A percentile compares a stretch with the other conserved stretches of the same genome.
Evolutionary conservation across 2,888 invertebrate genomes (phyloP).

Genomic region (Digitonthophagus gazella): DNA sequence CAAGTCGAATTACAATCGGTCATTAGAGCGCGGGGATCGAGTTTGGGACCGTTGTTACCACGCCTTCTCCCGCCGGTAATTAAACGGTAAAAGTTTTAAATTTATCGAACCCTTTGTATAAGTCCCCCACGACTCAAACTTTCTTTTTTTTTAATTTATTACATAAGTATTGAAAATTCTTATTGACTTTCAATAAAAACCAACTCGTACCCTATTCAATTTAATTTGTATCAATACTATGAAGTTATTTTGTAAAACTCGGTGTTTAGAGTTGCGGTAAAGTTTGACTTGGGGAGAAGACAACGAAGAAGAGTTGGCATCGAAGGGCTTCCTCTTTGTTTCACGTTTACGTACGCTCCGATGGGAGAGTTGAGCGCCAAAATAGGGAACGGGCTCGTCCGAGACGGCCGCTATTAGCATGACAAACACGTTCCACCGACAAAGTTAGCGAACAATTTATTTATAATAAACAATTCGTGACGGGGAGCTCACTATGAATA

Average conservation of each 20-base stretch:
- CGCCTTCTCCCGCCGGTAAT: constrained; percentile 7
- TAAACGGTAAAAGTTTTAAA: constrained; percentile 16
- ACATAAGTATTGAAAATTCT: too few species aligned
- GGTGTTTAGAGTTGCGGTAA: not conserved
- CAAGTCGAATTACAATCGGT: constrained; percentile 46
- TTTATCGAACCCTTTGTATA: too few species aligned
- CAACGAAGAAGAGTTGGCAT: constrained; percentile 2
- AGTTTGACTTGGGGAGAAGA: not conserved
- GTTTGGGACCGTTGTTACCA: constrained; percentile 6
- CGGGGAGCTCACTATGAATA: constrained; percentile 27
- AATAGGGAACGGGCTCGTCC: not conserved
- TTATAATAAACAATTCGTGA: constrained; percentile 32
- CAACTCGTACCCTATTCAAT: too few species aligned
- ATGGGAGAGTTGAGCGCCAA: not conserved
- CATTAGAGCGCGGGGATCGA: constrained; percentile 36
- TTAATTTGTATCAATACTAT: too few species aligned
- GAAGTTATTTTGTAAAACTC: not conserved
- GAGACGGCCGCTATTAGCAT: constrained; percentile 22
- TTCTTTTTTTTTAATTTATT: too few species aligned
- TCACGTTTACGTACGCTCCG: not conserved
- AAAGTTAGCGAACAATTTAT: constrained; percentile 31
- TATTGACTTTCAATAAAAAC: too few species aligned
- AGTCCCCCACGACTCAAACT: too few species aligned
- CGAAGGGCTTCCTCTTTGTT: not conserved
- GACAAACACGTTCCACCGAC: constrained; percentile 29